Evolutionary conservation across 1,140 invertebrate genomes (phyloP), one percentile per base, ranked within the genome.

Genomic region (Tachypleus tridentatus): DNA sequence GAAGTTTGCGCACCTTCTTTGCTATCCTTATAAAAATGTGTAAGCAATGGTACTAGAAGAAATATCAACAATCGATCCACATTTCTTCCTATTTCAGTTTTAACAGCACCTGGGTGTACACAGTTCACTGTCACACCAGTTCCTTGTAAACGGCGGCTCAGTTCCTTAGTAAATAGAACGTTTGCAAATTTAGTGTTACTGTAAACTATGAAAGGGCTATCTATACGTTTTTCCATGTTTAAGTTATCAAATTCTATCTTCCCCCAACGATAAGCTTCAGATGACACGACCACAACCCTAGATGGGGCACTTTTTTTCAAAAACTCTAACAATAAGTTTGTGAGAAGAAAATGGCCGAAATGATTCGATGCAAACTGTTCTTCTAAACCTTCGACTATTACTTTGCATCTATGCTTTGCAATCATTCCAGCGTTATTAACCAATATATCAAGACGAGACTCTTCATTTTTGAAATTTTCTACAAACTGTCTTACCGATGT

Each of bases 161-260:
- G 74, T 76, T 95, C 91, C 58, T 82, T 80, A 0, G 87, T 87
- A 74, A 94, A 94, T n/a, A 88, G 83, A 64, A 97, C 87, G 71
- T 93, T 92, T 3, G 88, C 89, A 70, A 91, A 86, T 75, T 97
- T 97, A 0, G 89, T 91, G 3, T 92, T 88, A 65, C 81, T 82
- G 77, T 95, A 97, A 7, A 89, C 87, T 52, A 76, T 77, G 10
- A 76, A 77, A 50, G 84, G 77, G 73, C 88, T 82, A n/a, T n/a
- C 75, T 93, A 92, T 3, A 78, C 75, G 63, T 82, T 77, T 11
- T 83, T 73, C 63, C 61, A 69, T 51, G 65, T 81, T 70, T 82
- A 84, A 75, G 47, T 67, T 83, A 64, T 90, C 84, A 29, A 94
- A 87, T 75, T 78, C 79, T 8, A 54, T 7, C 7, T 7, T 7